Evolutionary conservation across 2,888 invertebrate genomes (phyloP), one percentile per base, ranked within the genome.

Genomic region (Drosophila acutilabella): DNA sequence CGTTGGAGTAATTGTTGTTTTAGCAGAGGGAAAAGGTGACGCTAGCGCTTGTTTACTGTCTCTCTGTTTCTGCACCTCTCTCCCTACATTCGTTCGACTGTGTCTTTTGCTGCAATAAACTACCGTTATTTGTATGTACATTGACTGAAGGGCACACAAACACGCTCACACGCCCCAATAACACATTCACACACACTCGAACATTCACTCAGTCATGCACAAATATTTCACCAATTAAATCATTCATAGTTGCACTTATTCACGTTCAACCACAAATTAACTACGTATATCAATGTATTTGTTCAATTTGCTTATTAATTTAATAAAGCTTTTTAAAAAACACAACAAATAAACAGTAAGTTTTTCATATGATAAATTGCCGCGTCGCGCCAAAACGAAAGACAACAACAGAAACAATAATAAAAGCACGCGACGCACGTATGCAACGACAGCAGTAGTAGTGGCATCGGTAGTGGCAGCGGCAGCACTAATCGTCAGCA

Each of bases 341-440:
- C 44, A 42, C n/a, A 41, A 23, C 48, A 56, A 57, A 44, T 10
- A 60, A 48, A 23, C 52, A 40, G 26, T 8, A 38, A 33, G 41
- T 64, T 36, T 69, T 56, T 60, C 26, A 52, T 59, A 14, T 74
- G 60, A 52, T 53, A 14, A 38, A 52, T 40, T 30, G 8, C 7
- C 26, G 51, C 54, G 51, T 26, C 57, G 61, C 42, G 42, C 6
- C 61, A 48, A 66, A 57, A 60, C 54, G 44, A 38, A 62, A 48
- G 59, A 38, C 60, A 57, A 73, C 18, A 68, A 74, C 36, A 13
- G 18, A 71, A 53, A 56, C 23, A 33, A 42, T 36, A 56, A 36
- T 44, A 68, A 54, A 56, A 36, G 57, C 78, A 80, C 80, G 77
- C 80, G 80, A 62, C 54, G 51, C 80, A 76, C 78, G 80, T 76